phyloP scores from a whole-genome alignment of 1,140 invertebrate species.

The Drosophila tropicalis region DNA sequence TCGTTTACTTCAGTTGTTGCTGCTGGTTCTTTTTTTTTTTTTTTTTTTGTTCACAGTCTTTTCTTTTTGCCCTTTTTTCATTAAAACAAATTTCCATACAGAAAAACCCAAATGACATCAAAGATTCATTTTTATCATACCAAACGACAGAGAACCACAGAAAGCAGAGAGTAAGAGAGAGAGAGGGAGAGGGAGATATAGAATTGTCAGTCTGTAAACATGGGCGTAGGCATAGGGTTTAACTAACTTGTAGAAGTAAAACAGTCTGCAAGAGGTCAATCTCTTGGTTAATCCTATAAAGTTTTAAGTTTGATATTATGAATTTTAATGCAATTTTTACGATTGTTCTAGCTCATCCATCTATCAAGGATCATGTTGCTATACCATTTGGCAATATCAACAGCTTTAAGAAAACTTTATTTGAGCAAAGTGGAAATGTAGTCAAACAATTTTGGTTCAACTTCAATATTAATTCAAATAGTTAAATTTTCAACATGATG shows the following conservation, averaged over 20 bases:
- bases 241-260: background rate
- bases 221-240: background rate
- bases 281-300: too few species aligned
- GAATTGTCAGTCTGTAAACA: constrained; percentile 39
- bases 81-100: constrained; percentile 74
- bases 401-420: too few species aligned
- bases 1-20: constrained; percentile 18
- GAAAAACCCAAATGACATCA: constrained; percentile 75
- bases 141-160: constrained; percentile 3
- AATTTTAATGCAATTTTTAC: too few species aligned
- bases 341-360: too few species aligned
- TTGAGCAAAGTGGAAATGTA: too few species aligned
- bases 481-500: too few species aligned
- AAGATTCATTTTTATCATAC: constrained; percentile 78
- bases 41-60: background rate
- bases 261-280: too few species aligned
- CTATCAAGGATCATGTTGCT: too few species aligned
- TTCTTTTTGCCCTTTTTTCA: constrained; percentile 59
- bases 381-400: too few species aligned
- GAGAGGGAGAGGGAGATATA: constrained; percentile 23
- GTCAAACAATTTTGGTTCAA: too few species aligned
- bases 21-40: background rate
- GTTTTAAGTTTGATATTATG: too few species aligned
- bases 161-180: background rate
- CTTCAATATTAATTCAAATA: too few species aligned